These are phyloP conservation scores for Oostethus manadensis DNA, from an alignment of 2,113 vertebrate genomes.

Conservation along the genomic window DNA sequence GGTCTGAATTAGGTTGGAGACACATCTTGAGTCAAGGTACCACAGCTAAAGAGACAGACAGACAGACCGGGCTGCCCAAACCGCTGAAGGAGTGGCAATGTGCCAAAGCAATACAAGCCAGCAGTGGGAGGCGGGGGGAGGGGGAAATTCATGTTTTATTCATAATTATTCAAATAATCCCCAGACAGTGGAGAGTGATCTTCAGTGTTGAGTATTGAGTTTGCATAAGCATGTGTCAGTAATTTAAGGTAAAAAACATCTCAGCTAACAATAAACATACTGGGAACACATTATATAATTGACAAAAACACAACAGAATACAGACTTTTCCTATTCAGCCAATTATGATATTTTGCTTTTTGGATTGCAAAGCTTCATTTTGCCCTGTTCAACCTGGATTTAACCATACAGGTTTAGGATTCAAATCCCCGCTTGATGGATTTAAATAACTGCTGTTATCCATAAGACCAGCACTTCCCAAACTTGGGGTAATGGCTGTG, in stretches of 20 bases:
- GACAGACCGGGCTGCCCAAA: constrained; percentile 31
- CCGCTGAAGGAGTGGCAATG: constrained; percentile 66
- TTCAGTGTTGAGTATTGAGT: constrained; percentile 56
- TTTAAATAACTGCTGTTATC: too few species aligned
- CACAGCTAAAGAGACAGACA: constrained; percentile 53
- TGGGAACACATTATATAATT: not conserved
- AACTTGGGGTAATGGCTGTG: too few species aligned
- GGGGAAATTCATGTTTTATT: constrained; percentile 77
- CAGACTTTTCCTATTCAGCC: not conserved
- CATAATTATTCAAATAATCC: constrained; percentile 76
- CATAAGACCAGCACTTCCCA: too few species aligned
- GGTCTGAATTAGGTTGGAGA: constrained; percentile 69
- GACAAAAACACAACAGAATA: not conserved
- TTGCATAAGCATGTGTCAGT: constrained; percentile 44
- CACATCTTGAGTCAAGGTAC: constrained; percentile 64
- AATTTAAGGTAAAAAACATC: constrained; percentile 31
- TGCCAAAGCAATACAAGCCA: constrained; percentile 78
- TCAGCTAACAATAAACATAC: not conserved
- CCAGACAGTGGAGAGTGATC: constrained; percentile 60
- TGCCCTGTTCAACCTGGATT: not conserved
- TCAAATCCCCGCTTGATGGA: too few species aligned
- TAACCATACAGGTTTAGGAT: too few species aligned
- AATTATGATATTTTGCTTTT: not conserved
- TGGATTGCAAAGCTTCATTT: not conserved
- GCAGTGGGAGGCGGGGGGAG: constrained; percentile 64